Percentiles rank a stretch among this genome's conserved stretches.
Evolutionary conservation across 2,888 invertebrate genomes (phyloP).

Genomic region (Nipponacmea schrenckii): DNA sequence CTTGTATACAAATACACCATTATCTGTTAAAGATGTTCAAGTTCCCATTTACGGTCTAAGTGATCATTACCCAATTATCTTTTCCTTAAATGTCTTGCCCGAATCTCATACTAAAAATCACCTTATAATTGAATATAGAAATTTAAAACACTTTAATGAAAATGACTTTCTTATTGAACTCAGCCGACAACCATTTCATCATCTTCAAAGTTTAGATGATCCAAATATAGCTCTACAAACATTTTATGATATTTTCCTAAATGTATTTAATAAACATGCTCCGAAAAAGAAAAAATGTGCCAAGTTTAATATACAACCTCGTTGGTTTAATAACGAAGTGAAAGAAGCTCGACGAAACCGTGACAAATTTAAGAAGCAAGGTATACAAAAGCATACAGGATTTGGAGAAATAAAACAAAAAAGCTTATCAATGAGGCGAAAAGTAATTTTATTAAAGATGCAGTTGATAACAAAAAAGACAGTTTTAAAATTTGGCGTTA

Average conservation of each 20-base stretch:
- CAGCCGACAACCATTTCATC: background rate
- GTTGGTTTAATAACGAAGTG: no score
- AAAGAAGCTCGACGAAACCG: background rate
- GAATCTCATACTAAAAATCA: background rate
- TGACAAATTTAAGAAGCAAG: background rate
- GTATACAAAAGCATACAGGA: background rate
- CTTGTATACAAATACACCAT: no score
- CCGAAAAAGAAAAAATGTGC: background rate
- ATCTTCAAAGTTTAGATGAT: background rate
- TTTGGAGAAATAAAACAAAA: background rate
- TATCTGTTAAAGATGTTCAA: background rate
- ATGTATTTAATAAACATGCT: slow-evolving; percentile 2
- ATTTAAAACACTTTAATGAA: background rate
- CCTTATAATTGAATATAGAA: background rate
- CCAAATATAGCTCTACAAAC: background rate
- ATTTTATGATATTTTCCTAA: background rate
- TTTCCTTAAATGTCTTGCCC: background rate
- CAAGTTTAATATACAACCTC: no score
- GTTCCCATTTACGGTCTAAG: background rate
- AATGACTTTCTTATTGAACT: background rate
- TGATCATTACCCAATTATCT: background rate
- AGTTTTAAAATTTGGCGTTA: no score
- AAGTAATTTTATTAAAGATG: no score
- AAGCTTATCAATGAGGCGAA: no score
- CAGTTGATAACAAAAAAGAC: no score